Base-by-base conservation (phyloP, 2,797 vertebrate species). In the Botia kubotai region DNA sequence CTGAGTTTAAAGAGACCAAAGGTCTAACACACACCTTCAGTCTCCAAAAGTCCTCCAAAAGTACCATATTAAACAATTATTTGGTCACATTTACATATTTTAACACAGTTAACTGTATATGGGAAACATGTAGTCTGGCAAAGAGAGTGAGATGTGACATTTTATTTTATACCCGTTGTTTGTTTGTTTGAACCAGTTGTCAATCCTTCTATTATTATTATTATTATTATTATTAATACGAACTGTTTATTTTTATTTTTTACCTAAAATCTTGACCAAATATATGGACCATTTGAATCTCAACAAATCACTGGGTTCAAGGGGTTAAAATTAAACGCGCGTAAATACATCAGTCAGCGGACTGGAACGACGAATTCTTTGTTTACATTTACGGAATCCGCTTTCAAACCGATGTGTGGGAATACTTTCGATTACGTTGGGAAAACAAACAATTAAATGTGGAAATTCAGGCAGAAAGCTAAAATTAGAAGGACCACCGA, bases 271-370 rank as follows among this genome's bases (percentile, higher is more conserved):
- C 14, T 29, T 14, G 50, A 66, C 23, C 6, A 6, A 58, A 10
- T 16, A 5, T 57, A 76, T 7, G 13, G 14, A 70, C 46, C 23
- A 2, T 58, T 7, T 11, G 70, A 43, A 46, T 29, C 26, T 23
- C 39, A 53, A 71, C 72, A 3, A 62, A 33, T 50, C 11, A 46
- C 3, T 12, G 17, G 48, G 79, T 78, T 16, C 26, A 88, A 93
- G 88, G 92, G 92, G 93, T 95, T 94, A 93, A 95, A 80, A 90
- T 90, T 89, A 92, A 86, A 90, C 92, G 92, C 94, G 93, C 92
- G 92, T 93, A 94, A 94, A 95, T 87, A 84, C 89, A 87, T 77
- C 82, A 82, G 83, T 78, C 87, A 70, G 23, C 48, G 85, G 88
- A 89, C 77, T 75, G 85, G 84, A 88, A 88, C 87, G 86, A 88